Conservation (phyloP, 2,888 invertebrate species). For the Aphodius granarius region DNA sequence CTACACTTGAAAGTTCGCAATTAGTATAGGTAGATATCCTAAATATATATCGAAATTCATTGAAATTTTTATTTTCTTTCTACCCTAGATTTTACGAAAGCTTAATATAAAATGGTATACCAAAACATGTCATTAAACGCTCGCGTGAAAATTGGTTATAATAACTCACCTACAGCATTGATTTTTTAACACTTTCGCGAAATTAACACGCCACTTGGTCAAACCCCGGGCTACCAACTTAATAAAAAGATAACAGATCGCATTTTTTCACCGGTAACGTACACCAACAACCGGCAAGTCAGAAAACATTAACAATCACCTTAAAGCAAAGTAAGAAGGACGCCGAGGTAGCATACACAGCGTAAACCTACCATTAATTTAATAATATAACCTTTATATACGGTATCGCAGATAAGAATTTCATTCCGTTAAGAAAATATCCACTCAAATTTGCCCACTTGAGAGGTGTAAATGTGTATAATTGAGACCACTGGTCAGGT, state of each 20-base stretch:
- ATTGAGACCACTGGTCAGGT: background rate
- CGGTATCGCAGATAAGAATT: background rate
- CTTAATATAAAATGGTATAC: background rate
- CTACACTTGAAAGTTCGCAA: too few species aligned
- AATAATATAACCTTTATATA: background rate
- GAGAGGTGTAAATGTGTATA: background rate
- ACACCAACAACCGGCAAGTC: background rate
- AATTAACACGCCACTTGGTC: background rate
- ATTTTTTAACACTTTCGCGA: background rate
- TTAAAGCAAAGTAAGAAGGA: background rate
- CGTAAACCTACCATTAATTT: background rate
- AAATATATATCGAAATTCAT: too few species aligned
- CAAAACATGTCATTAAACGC: background rate
- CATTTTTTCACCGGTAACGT: background rate
- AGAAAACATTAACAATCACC: background rate
- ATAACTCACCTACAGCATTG: background rate
- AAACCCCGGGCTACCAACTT: background rate
- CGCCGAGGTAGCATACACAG: background rate
- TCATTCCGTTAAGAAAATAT: background rate
- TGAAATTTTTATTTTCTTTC: too few species aligned
- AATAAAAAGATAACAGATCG: background rate
- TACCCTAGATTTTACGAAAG: too few species aligned
- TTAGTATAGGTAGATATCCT: too few species aligned
- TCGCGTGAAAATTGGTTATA: background rate
- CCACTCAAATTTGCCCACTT: background rate